Evolutionary conservation across 1,140 invertebrate genomes (phyloP), one percentile per base, ranked within the genome.

Genomic region (Trypoxylus dichotomus): DNA sequence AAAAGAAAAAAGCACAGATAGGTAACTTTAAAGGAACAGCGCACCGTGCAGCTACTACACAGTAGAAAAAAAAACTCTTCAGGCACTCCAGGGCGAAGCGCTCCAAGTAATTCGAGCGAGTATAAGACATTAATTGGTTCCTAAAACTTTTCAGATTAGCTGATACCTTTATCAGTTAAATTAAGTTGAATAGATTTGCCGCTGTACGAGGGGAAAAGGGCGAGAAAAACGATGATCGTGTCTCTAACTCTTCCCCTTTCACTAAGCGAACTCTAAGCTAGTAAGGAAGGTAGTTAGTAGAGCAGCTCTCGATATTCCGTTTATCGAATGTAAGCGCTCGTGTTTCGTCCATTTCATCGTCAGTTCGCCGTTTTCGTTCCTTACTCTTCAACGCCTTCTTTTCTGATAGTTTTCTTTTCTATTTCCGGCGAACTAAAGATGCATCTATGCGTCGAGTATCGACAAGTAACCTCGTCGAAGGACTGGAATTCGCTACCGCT

Each of bases 101-200:
- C 27, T 68, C 24, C 24, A 68, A 68, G 60, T 68, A 68, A 68
- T 68, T 68, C 60, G 24, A 68, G 27, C 60, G 60, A 68, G 21
- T 68, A 27, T 68, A 68, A 68, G 60, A 68, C 60, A 68, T 68
- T 68, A 68, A 68, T 68, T 68, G 60, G 60, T 68, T 68, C 24
- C 60, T 68, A 68, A 68, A 68, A 68, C 60, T 68, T 68, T 68
- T 68, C 60, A 29, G 60, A 68, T 68, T 68, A 68, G 60, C 19
- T 68, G 13, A 68, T 68, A 68, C 60, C 60, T 68, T 68, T 68
- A 68, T 68, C 60, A 68, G 60, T 68, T 68, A 68, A 68, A 68
- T 68, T 68, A 68, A 68, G 60, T 68, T 68, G 60, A 68, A 68
- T 68, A 29, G 60, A 29, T 27, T 25, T 29, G 60, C 24, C 27